Conservation (phyloP, 2,888 invertebrate genomes). For the Penaeus monodon region DNA sequence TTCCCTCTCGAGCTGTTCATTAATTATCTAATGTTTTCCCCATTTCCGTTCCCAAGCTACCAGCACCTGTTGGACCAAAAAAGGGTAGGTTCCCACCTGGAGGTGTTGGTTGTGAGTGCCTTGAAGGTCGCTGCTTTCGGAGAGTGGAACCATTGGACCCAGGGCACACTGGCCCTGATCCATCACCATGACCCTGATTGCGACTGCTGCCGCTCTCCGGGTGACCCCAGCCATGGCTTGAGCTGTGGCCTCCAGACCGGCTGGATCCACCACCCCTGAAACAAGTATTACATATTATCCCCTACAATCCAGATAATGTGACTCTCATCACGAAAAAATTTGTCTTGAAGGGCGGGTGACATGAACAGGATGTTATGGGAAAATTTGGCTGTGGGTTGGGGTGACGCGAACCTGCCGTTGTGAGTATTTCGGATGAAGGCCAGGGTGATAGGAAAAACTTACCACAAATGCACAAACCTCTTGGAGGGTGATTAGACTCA, state of each 20-base stretch:
- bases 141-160: constrained; percentile 64
- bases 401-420: too few relatives aligned
- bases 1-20: too few relatives aligned
- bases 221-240: constrained; percentile 53
- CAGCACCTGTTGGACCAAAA: not conserved
- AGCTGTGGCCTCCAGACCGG: constrained; percentile 50
- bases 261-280: constrained; percentile 53
- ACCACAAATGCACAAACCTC: too few relatives aligned
- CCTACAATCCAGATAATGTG: too few relatives aligned
- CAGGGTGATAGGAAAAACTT: too few relatives aligned
- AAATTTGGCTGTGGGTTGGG: too few relatives aligned
- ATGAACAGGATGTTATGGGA: too few relatives aligned
- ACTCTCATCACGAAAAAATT: too few relatives aligned
- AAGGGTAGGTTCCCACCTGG: constrained; percentile 20
- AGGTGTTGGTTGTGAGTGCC: constrained; percentile 40
- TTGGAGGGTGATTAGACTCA: too few relatives aligned
- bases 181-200: constrained; percentile 28
- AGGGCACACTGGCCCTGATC: constrained; percentile 27
- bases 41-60: not conserved
- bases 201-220: constrained; percentile 44
- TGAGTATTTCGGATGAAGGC: too few relatives aligned
- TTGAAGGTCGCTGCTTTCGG: constrained; percentile 42
- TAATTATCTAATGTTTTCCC: too few relatives aligned
- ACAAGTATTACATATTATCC: not conserved
- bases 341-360: too few relatives aligned